Evolutionary conservation across 2,888 invertebrate genomes (phyloP).

Genomic region (Carterocephalus palaemon): DNA sequence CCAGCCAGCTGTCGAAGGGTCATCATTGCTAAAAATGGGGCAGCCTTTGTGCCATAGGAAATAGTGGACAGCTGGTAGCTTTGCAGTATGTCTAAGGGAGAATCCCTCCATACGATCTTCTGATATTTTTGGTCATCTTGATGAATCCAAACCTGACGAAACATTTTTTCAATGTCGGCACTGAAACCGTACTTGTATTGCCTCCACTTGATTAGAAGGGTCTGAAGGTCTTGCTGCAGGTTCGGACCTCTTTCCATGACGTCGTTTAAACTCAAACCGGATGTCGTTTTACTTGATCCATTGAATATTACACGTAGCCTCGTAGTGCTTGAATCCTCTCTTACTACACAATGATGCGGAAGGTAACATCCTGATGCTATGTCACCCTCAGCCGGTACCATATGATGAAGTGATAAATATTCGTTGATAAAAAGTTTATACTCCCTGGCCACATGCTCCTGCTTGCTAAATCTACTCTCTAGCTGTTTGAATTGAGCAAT

Average conservation of each 20-base stretch:
- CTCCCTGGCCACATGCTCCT: slow-evolving; percentile 14
- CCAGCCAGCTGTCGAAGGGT: slow-evolving; percentile 27
- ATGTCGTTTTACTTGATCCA: too few relatives aligned
- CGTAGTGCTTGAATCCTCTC: too few relatives aligned
- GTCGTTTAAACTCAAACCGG: slow-evolving; percentile 31
- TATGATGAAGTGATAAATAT: too few relatives aligned
- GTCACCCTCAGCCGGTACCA: too few relatives aligned
- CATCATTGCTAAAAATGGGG: slow-evolving; percentile 32
- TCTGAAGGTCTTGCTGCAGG: slow-evolving; percentile 22
- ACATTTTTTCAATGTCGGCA: slow-evolving; percentile 35
- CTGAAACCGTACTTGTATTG: slow-evolving; percentile 29
- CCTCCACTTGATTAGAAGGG: slow-evolving; percentile 27
- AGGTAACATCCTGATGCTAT: too few relatives aligned
- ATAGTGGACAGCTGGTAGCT: slow-evolving; percentile 13
- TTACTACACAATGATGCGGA: too few relatives aligned
- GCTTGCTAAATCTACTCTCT: too few relatives aligned
- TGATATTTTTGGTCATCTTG: slow-evolving; percentile 29
- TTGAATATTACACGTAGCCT: too few relatives aligned
- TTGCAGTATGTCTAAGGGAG: not conserved
- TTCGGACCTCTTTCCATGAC: slow-evolving; percentile 33
- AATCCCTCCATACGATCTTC: slow-evolving; percentile 31
- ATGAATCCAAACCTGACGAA: slow-evolving; percentile 26
- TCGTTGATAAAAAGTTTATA: slow-evolving; percentile 28
- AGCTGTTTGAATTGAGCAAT: slow-evolving; percentile 31
- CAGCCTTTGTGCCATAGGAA: slow-evolving; percentile 29